Evolutionary conservation across 2,888 invertebrate species (phyloP), one percentile per base, ranked within the genome.

Genomic region (Cryptocephalus primarius): DNA sequence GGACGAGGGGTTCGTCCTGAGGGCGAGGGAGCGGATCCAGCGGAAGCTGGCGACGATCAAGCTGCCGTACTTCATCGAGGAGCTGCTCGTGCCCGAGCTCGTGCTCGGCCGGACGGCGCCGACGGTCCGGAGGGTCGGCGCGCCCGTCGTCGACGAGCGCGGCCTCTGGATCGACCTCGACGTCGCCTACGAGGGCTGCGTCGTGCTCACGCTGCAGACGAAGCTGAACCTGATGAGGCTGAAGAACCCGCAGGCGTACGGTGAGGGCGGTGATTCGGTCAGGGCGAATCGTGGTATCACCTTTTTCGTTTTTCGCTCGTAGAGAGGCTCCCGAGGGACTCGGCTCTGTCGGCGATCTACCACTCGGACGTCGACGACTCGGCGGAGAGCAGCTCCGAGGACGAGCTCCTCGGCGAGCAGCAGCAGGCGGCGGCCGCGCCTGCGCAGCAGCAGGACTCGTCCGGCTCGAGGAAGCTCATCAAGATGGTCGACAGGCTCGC

Each of bases 131-230:
- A 75, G 77, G 42, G 77, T 80, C 44, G 71, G 75, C 11, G 70
- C 76, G 50, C 90, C 92, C 0, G 68, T 76, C 39, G 69, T 86
- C 51, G 88, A 93, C 70, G 80, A 84, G 55, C 79, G 84, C 61
- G 94, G 94, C 34, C 72, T 93, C 46, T 95, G 94, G 93, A 75
- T 91, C 1, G 89, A 93, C 69, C 72, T 92, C 10, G 85, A 89
- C 61, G 69, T 92, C 48, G 77, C 79, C 3, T 91, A 91, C 70
- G 80, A 82, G 57, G 91, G 91, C 43, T 77, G 78, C 54, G 78
- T 88, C 39, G 79, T 81, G 53, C 83, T 93, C 76, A 85, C 85
- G 1, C 76, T 95, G 33, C 87, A 88, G 64, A 93, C 93, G 1
- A 91, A 92, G 67, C 75, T 93, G 56, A 93, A 93, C 72, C 68